phyloP scores from a whole-genome alignment of 2,113 vertebrate species.

The Rhegmatorhina hoffmannsi region DNA sequence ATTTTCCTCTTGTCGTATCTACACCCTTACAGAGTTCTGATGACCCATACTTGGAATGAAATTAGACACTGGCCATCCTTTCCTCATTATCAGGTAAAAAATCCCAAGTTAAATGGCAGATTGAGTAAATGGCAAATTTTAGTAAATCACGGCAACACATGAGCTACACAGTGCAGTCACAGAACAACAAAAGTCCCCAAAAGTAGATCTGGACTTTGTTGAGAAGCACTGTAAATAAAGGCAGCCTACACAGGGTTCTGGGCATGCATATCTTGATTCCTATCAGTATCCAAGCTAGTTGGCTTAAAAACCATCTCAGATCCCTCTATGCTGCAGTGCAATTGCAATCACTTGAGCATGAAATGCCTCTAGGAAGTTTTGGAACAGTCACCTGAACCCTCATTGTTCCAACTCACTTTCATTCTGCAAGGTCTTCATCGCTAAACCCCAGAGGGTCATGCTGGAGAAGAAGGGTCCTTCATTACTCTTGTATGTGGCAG shows the following conservation, averaged over 20 bases:
- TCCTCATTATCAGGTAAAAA: neutral
- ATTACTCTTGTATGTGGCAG: slow-evolving; percentile 66
- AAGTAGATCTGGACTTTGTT: neutral
- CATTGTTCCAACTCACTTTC: slow-evolving; percentile 88
- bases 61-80: neutral
- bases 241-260: neutral
- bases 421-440: slow-evolving; percentile 93
- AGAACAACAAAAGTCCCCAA: neutral
- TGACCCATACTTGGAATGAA: neutral
- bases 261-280: neutral
- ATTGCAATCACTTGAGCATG: neutral
- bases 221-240: neutral
- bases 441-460: slow-evolving; percentile 90
- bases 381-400: neutral
- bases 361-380: neutral
- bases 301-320: neutral
- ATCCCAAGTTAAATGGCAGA: neutral
- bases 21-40: neutral
- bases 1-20: neutral
- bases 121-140: neutral
- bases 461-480: slow-evolving; percentile 90
- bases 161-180: neutral
- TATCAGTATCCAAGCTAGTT: neutral
- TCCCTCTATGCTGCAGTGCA: neutral
- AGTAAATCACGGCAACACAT: neutral